Evolutionary conservation across 2,113 vertebrate genomes (phyloP), one percentile per base, ranked within the genome.

Genomic region (Charina bottae): DNA sequence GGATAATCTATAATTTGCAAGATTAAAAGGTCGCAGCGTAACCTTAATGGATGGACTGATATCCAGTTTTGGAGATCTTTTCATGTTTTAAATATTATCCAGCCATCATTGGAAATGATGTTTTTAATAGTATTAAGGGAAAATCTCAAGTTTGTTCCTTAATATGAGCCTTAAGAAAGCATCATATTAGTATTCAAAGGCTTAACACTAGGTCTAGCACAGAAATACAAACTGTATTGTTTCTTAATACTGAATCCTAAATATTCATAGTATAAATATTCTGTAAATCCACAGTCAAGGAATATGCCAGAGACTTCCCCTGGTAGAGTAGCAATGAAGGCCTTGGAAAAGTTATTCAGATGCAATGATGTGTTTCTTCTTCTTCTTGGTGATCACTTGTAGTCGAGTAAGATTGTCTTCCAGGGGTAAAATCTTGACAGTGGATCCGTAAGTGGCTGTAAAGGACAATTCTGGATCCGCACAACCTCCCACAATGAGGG

Each of bases 1-100:
- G 33, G n/a, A 58, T 91, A 46, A 64, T 86, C 84, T 91, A 68
- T 91, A 64, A 86, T 87, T 91, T 91, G 58, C 90, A 91, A 91
- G 62, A 46, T 46, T 88, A 87, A 56, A 87, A 72, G 17, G 37
- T 42, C 3, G 4, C n/a, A 56, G 42, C n/a, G 21, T 53, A 56
- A 91, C 53, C 33, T 58, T 83, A 86, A 64, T 42, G 53, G 90
- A 87, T 72, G 24, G 60, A 17, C 12, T 1, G 9, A 55, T 17
- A 17, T 26, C 49, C 23, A 46, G 2, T 42, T 56, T 54, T 62
- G 24, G 8, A 64, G 37, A 13, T 64, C 49, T 33, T 24, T 37
- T 15, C 3, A 19, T 72, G 42, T 55, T 72, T 87, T 85, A 42
- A 42, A 78, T 78, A 78, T 42, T 78, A 33, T 78, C 42, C 72